phyloP scores from a whole-genome alignment of 2,888 invertebrate species.

The Bimastos eiseni region DNA sequence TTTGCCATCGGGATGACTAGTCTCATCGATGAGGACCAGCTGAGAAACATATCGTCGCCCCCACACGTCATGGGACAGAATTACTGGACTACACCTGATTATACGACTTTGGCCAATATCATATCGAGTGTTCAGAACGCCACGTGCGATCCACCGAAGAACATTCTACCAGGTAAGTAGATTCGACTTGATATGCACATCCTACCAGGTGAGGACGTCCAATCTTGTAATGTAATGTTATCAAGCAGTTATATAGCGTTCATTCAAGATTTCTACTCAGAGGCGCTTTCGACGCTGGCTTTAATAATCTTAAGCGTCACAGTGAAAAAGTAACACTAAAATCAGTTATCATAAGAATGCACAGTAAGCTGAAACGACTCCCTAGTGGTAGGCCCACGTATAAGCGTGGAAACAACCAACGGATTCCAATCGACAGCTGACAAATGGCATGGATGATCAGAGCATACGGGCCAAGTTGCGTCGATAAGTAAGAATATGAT shows the following conservation, averaged over 20 bases:
- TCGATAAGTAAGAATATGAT: not conserved
- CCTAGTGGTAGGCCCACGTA: no score
- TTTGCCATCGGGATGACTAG: slow-evolving; percentile 36
- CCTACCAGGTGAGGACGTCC: not conserved
- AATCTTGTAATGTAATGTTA: no score
- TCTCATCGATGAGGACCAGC: slow-evolving; percentile 37
- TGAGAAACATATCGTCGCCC: slow-evolving; percentile 39
- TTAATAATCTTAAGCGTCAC: no score
- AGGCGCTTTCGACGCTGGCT: no score
- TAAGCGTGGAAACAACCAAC: no score
- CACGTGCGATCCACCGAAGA: slow-evolving; percentile 38
- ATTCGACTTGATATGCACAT: not conserved
- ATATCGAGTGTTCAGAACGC: slow-evolving; percentile 35
- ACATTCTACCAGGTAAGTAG: slow-evolving; percentile 24
- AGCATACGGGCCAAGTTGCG: not conserved
- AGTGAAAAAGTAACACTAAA: no score
- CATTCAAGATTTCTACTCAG: no score
- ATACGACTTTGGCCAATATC: slow-evolving; percentile 34
- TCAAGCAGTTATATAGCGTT: no score
- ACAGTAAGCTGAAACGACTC: no score
- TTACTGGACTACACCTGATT: slow-evolving; percentile 42
- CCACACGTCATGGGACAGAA: slow-evolving; percentile 35
- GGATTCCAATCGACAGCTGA: no score
- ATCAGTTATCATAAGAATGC: no score
- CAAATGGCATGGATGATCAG: no score